Evolutionary conservation across 2,888 invertebrate species (phyloP).

Genomic region (Cartodere bifasciata): DNA sequence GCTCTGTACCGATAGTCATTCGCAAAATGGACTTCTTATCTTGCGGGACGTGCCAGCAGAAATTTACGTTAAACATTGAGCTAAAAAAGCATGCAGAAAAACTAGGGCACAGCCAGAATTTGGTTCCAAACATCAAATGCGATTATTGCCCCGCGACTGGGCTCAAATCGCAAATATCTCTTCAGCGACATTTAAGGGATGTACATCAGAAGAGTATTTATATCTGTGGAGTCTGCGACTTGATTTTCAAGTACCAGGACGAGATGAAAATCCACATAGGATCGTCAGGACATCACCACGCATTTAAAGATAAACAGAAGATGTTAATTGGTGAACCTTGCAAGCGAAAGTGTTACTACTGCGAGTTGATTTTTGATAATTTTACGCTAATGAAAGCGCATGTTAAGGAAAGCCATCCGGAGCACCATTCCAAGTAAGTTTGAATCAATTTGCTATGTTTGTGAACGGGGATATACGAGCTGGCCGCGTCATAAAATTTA

Average conservation of each 20-base stretch:
- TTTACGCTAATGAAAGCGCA: constrained; percentile 49
- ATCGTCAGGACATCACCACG: constrained; percentile 49
- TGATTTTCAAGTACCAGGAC: constrained; percentile 45
- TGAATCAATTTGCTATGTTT: no score
- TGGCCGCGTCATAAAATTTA: no score
- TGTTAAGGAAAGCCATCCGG: constrained; percentile 45
- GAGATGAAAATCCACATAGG: constrained; percentile 56
- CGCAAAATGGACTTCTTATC: constrained; percentile 48
- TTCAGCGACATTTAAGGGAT: constrained; percentile 54
- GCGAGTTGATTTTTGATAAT: constrained; percentile 40
- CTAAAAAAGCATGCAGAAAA: constrained; percentile 47
- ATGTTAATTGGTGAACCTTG: constrained; percentile 26
- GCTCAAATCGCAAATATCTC: constrained; percentile 48
- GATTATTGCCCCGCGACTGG: constrained; percentile 43
- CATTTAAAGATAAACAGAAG: constrained; percentile 35
- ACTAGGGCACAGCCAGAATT: constrained; percentile 29
- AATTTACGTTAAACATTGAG: constrained; percentile 65
- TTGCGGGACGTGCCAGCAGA: constrained; percentile 53
- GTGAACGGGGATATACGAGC: no score
- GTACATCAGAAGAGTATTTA: constrained; percentile 48
- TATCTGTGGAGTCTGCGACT: constrained; percentile 55
- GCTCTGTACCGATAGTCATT: constrained; percentile 69
- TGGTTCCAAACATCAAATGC: constrained; percentile 44
- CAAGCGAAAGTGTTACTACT: constrained; percentile 47
- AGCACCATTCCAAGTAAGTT: constrained; percentile 47